Percentiles rank a stretch among this genome's conserved stretches.
phyloP scores from a whole-genome alignment of 2,888 invertebrate species.

The Amphipyra tragopoginis region DNA sequence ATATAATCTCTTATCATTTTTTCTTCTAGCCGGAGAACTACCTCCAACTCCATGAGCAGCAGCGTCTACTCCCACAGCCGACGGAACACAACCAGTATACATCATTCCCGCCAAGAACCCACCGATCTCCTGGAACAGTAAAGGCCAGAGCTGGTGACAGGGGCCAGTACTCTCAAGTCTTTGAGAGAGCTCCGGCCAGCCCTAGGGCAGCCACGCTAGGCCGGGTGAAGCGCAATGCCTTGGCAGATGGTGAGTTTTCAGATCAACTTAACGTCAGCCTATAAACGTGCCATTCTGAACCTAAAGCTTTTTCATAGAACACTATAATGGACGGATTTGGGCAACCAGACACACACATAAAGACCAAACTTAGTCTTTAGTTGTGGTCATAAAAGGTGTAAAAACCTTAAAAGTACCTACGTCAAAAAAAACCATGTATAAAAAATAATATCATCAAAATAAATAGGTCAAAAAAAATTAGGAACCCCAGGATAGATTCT shows the following conservation, averaged over 20 bases:
- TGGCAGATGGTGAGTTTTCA: slow-evolving; percentile 74
- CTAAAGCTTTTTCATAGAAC: too few species aligned
- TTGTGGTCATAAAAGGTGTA: too few species aligned
- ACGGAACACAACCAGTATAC: slow-evolving; percentile 85
- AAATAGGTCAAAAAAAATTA: too few species aligned
- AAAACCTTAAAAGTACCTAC: too few species aligned
- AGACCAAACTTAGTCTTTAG: too few species aligned
- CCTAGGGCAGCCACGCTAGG: slow-evolving; percentile 86
- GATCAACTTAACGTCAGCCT: too few species aligned
- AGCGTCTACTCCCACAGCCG: slow-evolving; percentile 83
- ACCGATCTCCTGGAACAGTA: slow-evolving; percentile 79
- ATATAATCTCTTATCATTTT: neutral
- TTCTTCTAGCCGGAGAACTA: slow-evolving; percentile 81
- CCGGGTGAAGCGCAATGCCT: slow-evolving; percentile 80
- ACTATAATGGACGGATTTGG: too few species aligned
- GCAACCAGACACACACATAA: too few species aligned
- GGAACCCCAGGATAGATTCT: too few species aligned
- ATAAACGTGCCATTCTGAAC: too few species aligned
- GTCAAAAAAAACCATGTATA: too few species aligned
- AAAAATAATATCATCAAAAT: too few species aligned
- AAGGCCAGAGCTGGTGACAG: slow-evolving; percentile 83
- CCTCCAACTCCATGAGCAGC: slow-evolving; percentile 87
- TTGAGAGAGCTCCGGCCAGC: slow-evolving; percentile 89
- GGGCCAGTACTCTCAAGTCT: slow-evolving; percentile 88
- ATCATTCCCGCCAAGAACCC: slow-evolving; percentile 81